phyloP scores from a whole-genome alignment of 2,797 vertebrate species.

The Sorex maritimensis region DNA sequence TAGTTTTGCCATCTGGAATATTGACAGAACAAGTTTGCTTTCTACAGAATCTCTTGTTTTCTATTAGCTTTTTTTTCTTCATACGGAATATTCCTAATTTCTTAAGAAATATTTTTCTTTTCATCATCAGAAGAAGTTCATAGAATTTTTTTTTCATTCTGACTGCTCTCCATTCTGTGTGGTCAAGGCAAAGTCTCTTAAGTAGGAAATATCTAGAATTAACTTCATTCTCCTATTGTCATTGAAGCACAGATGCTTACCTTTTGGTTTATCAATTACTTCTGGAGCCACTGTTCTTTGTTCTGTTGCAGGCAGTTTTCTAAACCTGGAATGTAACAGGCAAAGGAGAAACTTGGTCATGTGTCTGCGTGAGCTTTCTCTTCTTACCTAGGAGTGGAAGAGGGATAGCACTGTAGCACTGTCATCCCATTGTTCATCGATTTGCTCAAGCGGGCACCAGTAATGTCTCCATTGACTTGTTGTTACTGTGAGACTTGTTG shows the following conservation, averaged over 20 bases:
- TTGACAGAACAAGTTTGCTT: constrained; percentile 32
- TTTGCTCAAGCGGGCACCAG: too few relatives aligned
- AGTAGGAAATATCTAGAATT: constrained; percentile 17
- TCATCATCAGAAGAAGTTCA: background rate
- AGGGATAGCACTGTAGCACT: too few relatives aligned
- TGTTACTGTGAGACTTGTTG: too few relatives aligned
- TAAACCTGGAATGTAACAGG: background rate
- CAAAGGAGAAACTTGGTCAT: background rate
- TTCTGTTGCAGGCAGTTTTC: background rate
- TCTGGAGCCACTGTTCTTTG: constrained; percentile 1
- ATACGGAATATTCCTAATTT: background rate
- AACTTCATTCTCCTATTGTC: background rate
- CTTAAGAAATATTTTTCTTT: background rate
- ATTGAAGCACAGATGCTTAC: constrained; percentile 32
- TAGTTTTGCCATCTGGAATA: constrained; percentile 55
- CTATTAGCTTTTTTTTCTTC: constrained; percentile 53
- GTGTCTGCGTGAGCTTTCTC: too few relatives aligned
- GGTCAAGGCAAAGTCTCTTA: background rate
- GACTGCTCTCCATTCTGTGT: background rate
- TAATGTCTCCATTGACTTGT: too few relatives aligned
- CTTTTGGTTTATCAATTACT: constrained; percentile 37
- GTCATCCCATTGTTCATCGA: too few relatives aligned
- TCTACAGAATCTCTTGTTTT: background rate
- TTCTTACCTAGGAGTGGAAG: too few relatives aligned
- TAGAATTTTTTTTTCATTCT: constrained; percentile 45